A percentile compares a stretch with the other conserved stretches of the same genome.
phyloP scores from a whole-genome alignment of 2,888 invertebrate genomes.

The Oscheius sp. region DNA sequence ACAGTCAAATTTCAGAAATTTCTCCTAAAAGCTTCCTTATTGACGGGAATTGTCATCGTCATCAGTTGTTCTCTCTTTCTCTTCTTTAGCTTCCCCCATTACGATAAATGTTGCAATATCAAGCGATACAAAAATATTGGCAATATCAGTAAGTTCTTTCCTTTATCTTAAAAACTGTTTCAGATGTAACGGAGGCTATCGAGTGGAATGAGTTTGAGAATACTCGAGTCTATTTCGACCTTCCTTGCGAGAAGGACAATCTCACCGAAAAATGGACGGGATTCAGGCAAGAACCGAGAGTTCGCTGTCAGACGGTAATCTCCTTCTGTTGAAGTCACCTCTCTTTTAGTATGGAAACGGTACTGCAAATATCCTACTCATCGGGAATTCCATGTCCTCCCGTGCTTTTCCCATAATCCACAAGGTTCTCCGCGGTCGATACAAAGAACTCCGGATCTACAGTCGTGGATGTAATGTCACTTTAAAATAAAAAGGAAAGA shows the following conservation, averaged over 20 bases:
- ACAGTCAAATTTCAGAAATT: not conserved
- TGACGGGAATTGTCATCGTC: not conserved
- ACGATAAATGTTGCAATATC: constrained; percentile 3
- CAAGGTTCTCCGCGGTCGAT: constrained; percentile 2
- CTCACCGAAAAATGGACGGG: constrained; percentile 5
- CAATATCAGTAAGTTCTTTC: not conserved
- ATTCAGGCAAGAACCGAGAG: not conserved
- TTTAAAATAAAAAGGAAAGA: not conserved
- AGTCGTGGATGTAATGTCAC: constrained; percentile 9
- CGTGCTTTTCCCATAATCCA: constrained; percentile 6
- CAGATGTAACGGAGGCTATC: constrained; percentile 19
- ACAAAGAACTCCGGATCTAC: constrained; percentile 21
- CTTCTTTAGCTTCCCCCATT: constrained; percentile 8
- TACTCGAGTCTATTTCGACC: not conserved
- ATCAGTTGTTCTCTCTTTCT: not conserved
- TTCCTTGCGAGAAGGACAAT: not conserved
- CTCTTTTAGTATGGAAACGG: not conserved
- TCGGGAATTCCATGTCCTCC: constrained; percentile 19
- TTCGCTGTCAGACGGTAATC: constrained; percentile 4
- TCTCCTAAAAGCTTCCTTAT: not conserved
- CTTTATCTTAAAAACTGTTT: not conserved
- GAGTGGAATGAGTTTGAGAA: not conserved
- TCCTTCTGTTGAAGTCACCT: not conserved
- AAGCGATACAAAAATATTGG: not conserved
- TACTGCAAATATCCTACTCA: not conserved